A percentile compares a stretch with the other conserved stretches of the same genome.
Evolutionary conservation across 2,888 invertebrate species (phyloP).

Genomic region (Hirtodrosophila trivittata): DNA sequence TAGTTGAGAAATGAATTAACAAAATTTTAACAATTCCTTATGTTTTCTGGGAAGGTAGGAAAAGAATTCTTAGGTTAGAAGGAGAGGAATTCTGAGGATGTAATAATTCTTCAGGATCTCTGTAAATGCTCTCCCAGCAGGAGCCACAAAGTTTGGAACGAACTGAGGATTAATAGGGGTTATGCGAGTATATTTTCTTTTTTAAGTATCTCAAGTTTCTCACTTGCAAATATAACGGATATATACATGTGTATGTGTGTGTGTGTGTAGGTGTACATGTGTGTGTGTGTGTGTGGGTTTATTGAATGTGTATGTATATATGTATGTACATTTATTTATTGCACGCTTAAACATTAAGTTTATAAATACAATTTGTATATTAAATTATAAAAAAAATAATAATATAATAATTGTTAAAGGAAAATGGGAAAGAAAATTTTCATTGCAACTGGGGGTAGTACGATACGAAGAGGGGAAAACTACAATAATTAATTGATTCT

Average conservation of each 20-base stretch:
- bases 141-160: slow-evolving; percentile 7
- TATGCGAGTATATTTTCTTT: not conserved
- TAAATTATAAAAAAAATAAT: slow-evolving; percentile 7
- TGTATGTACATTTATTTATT: slow-evolving; percentile 65
- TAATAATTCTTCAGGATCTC: slow-evolving; percentile 7
- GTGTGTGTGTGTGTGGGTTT: slow-evolving; percentile 15
- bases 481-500: not conserved
- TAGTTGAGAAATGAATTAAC: slow-evolving; percentile 25
- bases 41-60: too few relatives aligned
- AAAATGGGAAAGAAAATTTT: slow-evolving; percentile 9
- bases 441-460: not conserved
- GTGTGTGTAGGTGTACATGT: not conserved
- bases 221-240: slow-evolving; percentile 14
- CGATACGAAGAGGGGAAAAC: not conserved
- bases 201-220: slow-evolving; percentile 26
- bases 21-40: slow-evolving; percentile 9
- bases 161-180: slow-evolving; percentile 4
- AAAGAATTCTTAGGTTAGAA: too few relatives aligned
- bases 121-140: slow-evolving; percentile 38
- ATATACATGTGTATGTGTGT: not conserved
- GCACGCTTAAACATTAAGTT: slow-evolving; percentile 70
- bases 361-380: slow-evolving; percentile 51
- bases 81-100: too few relatives aligned
- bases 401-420: slow-evolving; percentile 3
- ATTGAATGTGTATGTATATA: slow-evolving; percentile 22